Percentiles rank a stretch among this genome's conserved stretches.
These are phyloP conservation scores for Notodonta ziczac DNA, from an alignment of 2,888 invertebrate species.

Conservation along the genomic window DNA sequence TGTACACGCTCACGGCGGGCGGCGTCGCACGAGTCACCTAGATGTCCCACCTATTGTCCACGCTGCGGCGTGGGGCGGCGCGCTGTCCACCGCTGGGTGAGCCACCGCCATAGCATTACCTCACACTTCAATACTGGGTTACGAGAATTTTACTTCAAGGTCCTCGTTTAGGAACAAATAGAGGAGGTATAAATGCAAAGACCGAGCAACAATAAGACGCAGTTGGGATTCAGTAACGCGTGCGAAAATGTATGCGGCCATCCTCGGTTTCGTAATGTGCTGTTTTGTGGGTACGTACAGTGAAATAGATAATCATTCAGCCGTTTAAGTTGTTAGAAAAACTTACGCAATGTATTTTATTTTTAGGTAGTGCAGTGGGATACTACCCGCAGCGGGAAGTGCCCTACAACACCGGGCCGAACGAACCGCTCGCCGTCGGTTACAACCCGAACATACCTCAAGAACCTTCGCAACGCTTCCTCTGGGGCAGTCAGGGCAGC, in stretches of 20 bases:
- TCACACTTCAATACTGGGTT: constrained; percentile 84
- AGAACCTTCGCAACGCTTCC: constrained; percentile 72
- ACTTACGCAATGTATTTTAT: constrained; percentile 27
- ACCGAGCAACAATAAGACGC: constrained; percentile 70
- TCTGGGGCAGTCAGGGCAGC: constrained; percentile 71
- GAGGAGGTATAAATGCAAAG: constrained; percentile 80
- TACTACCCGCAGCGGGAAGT: constrained; percentile 69
- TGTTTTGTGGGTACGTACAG: constrained; percentile 74
- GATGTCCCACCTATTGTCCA: constrained; percentile 83
- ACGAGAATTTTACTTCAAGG: constrained; percentile 84
- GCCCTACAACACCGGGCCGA: constrained; percentile 66
- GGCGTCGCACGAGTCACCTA: constrained; percentile 77
- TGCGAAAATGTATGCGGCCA: constrained; percentile 74
- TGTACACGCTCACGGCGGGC: constrained; percentile 60
- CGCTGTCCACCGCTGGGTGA: constrained; percentile 70
- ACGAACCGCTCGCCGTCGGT: constrained; percentile 63
- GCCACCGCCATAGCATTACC: constrained; percentile 75
- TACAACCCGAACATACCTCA: constrained; percentile 54
- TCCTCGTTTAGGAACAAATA: constrained; percentile 80
- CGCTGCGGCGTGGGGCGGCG: constrained; percentile 31
- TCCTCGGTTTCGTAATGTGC: constrained; percentile 66
- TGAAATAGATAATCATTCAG: constrained; percentile 36
- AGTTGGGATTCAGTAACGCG: constrained; percentile 71
- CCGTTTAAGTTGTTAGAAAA: constrained; percentile 16
- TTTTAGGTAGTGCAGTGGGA: constrained; percentile 69